Base-by-base conservation (phyloP, 2,888 invertebrate genomes). In the Ormia ochracea region DNA sequence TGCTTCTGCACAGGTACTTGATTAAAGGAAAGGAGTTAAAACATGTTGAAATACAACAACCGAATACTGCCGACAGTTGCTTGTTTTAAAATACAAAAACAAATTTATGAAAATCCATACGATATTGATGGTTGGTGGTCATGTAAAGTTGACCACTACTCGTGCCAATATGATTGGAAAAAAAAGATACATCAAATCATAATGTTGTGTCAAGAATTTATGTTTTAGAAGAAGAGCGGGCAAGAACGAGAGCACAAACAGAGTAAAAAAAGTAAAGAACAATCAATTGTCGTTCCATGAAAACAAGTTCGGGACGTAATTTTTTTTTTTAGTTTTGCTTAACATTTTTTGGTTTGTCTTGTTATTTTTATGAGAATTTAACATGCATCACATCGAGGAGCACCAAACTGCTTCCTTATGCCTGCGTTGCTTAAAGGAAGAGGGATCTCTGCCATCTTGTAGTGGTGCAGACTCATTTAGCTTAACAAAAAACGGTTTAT, bases 241-340 rank as follows among this genome's bases (percentile, higher is more conserved):
- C 19, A 12, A 6, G 1, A 36, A 17, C 48, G 4, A 38, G 38
- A 50, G 3, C 0, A 7, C 4, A 3, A 36, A 10, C 31, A 54
- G 50, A 77, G 58, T 58, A 58, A 56, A 61, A 61, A 50, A 19
- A 38, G 26, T 31, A 50, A 52, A 84, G 84, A 85, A 86, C 86
- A 87, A 87, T 86, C 88, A 86, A 87, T 87, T 87, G 86, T 83
- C 82, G 80, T 75, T 61, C 83, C 76, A 74, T 56, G 72, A 69
- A 76, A 80, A 78, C 74, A 52, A 74, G 31, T 58, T 78, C 56
- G 52, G 63, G 10, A 75, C 56, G 50, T 58, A 48, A n/a, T 5
- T 17, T 21, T 38, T 58, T 54, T 28, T 38, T 38, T 31, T 21
- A 12, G 2, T n/a, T 52, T 31, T 63, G 28, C 17, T 31, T 17